phyloP scores from a whole-genome alignment of 1,140 invertebrate species.

The Globodera rostochiensis region DNA sequence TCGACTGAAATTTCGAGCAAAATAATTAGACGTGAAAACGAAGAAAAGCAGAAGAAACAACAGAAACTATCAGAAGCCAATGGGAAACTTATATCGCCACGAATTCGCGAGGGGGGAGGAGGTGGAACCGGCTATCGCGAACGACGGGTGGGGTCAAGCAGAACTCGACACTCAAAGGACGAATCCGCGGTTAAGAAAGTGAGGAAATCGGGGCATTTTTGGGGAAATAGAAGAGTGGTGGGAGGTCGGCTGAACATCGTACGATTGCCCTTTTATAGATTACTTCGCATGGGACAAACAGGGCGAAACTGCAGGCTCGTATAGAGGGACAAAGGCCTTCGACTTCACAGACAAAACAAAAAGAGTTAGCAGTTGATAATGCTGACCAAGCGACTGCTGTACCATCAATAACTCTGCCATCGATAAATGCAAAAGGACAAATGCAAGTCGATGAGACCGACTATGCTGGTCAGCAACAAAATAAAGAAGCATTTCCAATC shows the following conservation, averaged over 20 bases:
- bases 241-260: too few relatives aligned
- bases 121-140: background rate
- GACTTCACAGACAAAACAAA: background rate
- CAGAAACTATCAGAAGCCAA: background rate
- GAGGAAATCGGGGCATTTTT: background rate
- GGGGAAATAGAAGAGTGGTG: too few relatives aligned
- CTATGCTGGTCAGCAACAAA: too few relatives aligned
- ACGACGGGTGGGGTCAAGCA: background rate
- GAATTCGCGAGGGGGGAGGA: background rate
- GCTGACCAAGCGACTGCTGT: background rate
- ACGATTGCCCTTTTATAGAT: too few relatives aligned
- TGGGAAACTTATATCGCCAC: background rate
- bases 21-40: background rate
- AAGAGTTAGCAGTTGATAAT: background rate
- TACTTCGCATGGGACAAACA: too few relatives aligned
- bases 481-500: too few relatives aligned
- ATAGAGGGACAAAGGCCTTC: too few relatives aligned
- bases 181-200: background rate
- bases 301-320: background rate
- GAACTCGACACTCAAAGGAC: background rate
- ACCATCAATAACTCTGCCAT: too few relatives aligned
- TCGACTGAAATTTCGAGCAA: background rate
- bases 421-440: too few relatives aligned
- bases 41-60: background rate
- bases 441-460: too few relatives aligned